Conservation (phyloP, 2,113 vertebrate genomes). For the Gasterosteus aculeatus region DNA sequence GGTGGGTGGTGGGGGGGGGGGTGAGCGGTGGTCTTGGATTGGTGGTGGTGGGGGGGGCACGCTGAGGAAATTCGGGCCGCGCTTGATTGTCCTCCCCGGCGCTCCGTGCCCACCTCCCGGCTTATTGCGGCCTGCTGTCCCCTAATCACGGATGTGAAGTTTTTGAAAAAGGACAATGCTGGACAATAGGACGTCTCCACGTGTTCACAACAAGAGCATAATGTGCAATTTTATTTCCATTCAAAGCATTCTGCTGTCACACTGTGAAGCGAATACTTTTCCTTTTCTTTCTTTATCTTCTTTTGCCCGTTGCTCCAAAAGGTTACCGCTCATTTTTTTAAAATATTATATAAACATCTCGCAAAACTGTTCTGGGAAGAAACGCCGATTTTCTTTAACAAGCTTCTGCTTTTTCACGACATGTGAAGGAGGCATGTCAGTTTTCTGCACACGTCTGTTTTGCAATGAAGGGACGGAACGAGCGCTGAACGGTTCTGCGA, state of each 20-base stretch:
- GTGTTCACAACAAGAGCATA: slow-evolving; percentile 59
- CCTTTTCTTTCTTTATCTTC: not conserved
- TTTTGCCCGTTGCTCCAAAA: slow-evolving; percentile 20
- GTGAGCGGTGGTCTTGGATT: not conserved
- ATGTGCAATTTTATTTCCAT: slow-evolving; percentile 66
- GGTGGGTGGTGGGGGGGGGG: not conserved
- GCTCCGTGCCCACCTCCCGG: slow-evolving; percentile 48
- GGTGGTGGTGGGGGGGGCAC: slow-evolving; percentile 23
- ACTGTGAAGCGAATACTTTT: slow-evolving; percentile 46
- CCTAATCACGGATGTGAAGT: slow-evolving; percentile 55
- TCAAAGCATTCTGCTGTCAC: slow-evolving; percentile 60
- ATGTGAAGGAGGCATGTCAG: slow-evolving; percentile 62
- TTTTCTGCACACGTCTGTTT: slow-evolving; percentile 19
- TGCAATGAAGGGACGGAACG: slow-evolving; percentile 14
- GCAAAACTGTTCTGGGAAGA: slow-evolving; percentile 16
- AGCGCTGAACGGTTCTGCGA: slow-evolving; percentile 20
- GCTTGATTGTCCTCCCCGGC: slow-evolving; percentile 52
- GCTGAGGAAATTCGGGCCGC: slow-evolving; percentile 41
- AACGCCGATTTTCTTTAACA: slow-evolving; percentile 38
- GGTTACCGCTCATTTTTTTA: slow-evolving; percentile 32
- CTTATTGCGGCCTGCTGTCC: slow-evolving; percentile 60
- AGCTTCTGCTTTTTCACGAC: slow-evolving; percentile 49
- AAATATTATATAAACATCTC: slow-evolving; percentile 37
- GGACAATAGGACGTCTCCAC: slow-evolving; percentile 54
- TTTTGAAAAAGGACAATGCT: slow-evolving; percentile 42